Base-by-base conservation (phyloP, 2,888 invertebrate species). In the Lithophane leautieri region DNA sequence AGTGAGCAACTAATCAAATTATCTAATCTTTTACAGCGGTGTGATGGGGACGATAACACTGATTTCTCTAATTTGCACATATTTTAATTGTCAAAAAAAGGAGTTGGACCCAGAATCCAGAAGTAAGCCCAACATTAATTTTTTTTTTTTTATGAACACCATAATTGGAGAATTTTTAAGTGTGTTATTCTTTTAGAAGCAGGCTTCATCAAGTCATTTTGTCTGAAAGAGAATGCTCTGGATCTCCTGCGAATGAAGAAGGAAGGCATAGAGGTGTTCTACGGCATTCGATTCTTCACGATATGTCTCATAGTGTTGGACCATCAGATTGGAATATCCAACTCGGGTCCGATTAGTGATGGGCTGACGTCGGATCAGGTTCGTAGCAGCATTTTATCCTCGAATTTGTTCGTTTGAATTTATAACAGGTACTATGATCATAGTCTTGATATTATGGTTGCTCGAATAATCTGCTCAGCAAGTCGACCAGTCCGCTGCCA, bases 301-400 rank as follows among this genome's bases (percentile, higher is more conserved):
- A 97, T 97, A 78, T 95, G 97, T 77, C 93, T 97, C 44, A 96
- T 97, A 47, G 97, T 97, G 12, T 87, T 97, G 85, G 97, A 96
- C 62, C 97, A 97, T 90, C 94, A 97, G 71, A 94, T 97, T 56
- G 97, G 97, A 2, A 96, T 97, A 6, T 93, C 92, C 62, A 95
- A 97, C 63, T 92, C 97, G 0, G 97, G 97, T 0, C 97, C 97
- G 0, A 92, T 97, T 62, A 95, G 97, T 78, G 97, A 97, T 87
- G 97, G 97, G 63, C 91, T 96, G 76, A 94, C 93, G 77, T 94
- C 97, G 0, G 97, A 97, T 89, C 86, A 94, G 93, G 97, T 97
- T 93, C 89, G 83, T 77, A 14, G 6, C 0, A 25, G 34, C 2
- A 34, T 54, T 62, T 44, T 11, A 7, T 4, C n/a, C n/a, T 25